Percentiles rank a stretch among this genome's conserved stretches.
Conservation (phyloP, 2,888 invertebrate genomes). For the Euplagia quadripunctaria region DNA sequence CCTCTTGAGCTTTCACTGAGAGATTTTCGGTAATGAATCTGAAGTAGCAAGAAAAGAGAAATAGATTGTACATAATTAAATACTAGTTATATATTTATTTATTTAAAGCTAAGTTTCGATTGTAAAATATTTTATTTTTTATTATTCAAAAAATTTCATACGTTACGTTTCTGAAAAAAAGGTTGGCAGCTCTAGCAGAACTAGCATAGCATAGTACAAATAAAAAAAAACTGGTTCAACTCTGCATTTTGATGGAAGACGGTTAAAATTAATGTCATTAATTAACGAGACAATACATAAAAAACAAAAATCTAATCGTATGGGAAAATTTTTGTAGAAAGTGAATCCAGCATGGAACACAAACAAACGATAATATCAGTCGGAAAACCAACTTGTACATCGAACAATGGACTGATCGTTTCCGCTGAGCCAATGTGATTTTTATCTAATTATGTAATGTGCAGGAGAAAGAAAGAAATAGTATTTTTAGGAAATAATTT, state of each 20-base stretch:
- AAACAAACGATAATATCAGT: constrained; percentile 47
- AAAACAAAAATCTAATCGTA: constrained; percentile 32
- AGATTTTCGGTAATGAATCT: too few species aligned
- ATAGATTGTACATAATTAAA: too few species aligned
- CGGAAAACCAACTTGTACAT: constrained; percentile 53
- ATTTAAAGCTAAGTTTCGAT: too few species aligned
- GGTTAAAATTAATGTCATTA: not conserved
- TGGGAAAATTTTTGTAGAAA: constrained; percentile 55
- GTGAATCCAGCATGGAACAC: constrained; percentile 43
- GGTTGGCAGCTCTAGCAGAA: too few species aligned
- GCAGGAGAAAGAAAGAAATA: not conserved
- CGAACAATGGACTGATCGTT: constrained; percentile 59
- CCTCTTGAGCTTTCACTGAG: too few species aligned
- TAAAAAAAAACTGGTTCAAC: too few species aligned
- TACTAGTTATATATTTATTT: too few species aligned
- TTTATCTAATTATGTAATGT: constrained; percentile 47
- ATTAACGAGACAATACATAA: not conserved
- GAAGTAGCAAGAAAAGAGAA: too few species aligned
- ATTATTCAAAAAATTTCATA: too few species aligned
- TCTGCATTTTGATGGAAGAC: not conserved
- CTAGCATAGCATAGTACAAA: too few species aligned
- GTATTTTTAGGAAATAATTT: not conserved
- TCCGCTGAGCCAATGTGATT: constrained; percentile 50
- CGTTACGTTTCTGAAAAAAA: too few species aligned
- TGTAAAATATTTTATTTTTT: too few species aligned